Base-by-base conservation (phyloP, 2,797 vertebrate genomes). In the Leptoclinus maculatus region DNA sequence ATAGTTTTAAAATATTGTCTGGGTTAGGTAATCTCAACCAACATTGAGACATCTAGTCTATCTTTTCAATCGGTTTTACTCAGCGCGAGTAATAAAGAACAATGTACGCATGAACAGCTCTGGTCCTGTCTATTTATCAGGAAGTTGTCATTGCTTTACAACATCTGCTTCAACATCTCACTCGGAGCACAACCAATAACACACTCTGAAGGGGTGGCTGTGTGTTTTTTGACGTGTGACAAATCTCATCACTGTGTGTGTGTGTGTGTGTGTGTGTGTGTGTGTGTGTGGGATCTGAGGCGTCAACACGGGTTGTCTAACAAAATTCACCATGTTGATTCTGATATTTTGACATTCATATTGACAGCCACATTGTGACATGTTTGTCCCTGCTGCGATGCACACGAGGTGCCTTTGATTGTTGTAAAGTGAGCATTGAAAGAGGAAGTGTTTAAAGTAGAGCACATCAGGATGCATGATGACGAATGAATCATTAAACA, bases 1-100 rank as follows among this genome's bases (percentile, higher is more conserved):
- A 38, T 58, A 56, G 34, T 32, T 67, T 65, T 77, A 45, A 76
- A 71, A 79, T 19, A 76, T n/a, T 14, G n/a, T 47, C 58, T 59
- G 34, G 10, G 45, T 75, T 43, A 39, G 43, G 39, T 27, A 60
- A 64, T 41, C 13, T 41, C 39, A 41, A 41, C 39, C 39, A 41
- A 41, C 39, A 41, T 41, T 14, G 57, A 45, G 67, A n/a, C n/a
- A n/a, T 41, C 29, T 21, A 14, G 45, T 79, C 45, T 51, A 21
- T 76, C 54, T 65, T 66, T 82, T 63, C 23, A 70, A 11, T 41
- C 56, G 5, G 16, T 21, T 21, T 47, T 47, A 47, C 39, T 14
- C 39, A 7, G 41, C 16, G 14, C 6, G 16, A 43, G 36, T 60
- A 17, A 17, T 47, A n/a, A 29, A 54, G 23, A 27, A 41, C 49